phyloP scores from a whole-genome alignment of 2,888 invertebrate species.

The Glaucopsyche alexis region DNA sequence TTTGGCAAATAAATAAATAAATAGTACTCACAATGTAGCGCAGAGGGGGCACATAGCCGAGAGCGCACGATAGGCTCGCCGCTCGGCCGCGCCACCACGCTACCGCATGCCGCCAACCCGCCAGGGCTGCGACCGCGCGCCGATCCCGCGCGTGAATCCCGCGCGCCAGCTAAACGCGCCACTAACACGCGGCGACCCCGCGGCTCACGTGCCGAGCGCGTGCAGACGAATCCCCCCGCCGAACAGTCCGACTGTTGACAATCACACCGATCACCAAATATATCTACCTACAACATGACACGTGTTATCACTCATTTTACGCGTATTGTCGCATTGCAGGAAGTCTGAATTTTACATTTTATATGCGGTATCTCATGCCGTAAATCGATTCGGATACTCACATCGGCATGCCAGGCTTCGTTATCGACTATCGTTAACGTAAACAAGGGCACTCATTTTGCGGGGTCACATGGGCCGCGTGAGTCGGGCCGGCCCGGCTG shows the following conservation, averaged over 20 bases:
- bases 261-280: conserved; percentile 50
- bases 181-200: conserved; percentile 38
- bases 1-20: not conserved
- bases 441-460: conserved; percentile 74
- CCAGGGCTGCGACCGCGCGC: conserved; percentile 47
- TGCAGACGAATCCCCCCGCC: conserved; percentile 65
- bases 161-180: conserved; percentile 42
- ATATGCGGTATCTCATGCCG: conserved; percentile 40
- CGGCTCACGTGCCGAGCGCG: conserved; percentile 46
- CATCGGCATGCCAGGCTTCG: conserved; percentile 77
- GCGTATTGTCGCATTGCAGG: conserved; percentile 70
- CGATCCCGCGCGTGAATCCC: conserved; percentile 44
- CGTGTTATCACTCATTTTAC: conserved; percentile 44
- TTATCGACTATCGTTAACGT: conserved; percentile 75
- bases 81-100: conserved; percentile 72
- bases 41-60: conserved; percentile 79
- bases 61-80: conserved; percentile 72
- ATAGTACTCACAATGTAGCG: conserved; percentile 74
- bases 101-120: conserved; percentile 57
- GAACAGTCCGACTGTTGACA: conserved; percentile 75
- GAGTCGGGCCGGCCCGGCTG: conserved; percentile 59
- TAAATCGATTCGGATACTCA: conserved; percentile 63
- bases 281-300: conserved; percentile 32
- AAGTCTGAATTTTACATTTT: conserved; percentile 43
- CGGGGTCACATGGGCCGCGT: conserved; percentile 62